These are phyloP conservation scores for Linurgus olivaceus DNA, from an alignment of 2,797 vertebrate genomes.

Conservation along the genomic window DNA sequence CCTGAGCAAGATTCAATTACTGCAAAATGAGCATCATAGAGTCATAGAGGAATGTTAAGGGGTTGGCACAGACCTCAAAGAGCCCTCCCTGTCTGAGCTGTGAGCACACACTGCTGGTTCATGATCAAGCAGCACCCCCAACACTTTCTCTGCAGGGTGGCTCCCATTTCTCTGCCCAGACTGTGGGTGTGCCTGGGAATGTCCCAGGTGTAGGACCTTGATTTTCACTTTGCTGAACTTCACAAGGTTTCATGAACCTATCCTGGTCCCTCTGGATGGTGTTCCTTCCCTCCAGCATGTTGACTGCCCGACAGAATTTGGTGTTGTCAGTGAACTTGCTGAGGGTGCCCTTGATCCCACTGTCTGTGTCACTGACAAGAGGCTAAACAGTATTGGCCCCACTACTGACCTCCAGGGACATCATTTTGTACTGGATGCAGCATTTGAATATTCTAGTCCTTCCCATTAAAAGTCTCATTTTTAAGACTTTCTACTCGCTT, in stretches of 20 bases:
- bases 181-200: not conserved
- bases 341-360: not conserved
- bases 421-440: not conserved
- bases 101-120: accelerated
- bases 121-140: not conserved
- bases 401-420: not conserved
- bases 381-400: accelerated
- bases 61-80: not conserved
- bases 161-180: not conserved
- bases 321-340: no score
- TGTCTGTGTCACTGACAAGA: no score
- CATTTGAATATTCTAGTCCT: not conserved
- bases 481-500: not conserved
- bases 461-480: not conserved
- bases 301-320: not conserved
- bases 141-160: not conserved
- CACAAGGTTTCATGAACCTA: not conserved
- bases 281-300: not conserved
- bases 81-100: not conserved
- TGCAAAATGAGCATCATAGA: not conserved
- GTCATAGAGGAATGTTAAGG: not conserved
- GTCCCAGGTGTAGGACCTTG: not conserved
- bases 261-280: not conserved
- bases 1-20: not conserved
- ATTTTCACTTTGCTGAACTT: not conserved